Evolutionary conservation across 2,888 invertebrate genomes (phyloP), one percentile per base, ranked within the genome.

Genomic region (Zaprionus obscuricornis): DNA sequence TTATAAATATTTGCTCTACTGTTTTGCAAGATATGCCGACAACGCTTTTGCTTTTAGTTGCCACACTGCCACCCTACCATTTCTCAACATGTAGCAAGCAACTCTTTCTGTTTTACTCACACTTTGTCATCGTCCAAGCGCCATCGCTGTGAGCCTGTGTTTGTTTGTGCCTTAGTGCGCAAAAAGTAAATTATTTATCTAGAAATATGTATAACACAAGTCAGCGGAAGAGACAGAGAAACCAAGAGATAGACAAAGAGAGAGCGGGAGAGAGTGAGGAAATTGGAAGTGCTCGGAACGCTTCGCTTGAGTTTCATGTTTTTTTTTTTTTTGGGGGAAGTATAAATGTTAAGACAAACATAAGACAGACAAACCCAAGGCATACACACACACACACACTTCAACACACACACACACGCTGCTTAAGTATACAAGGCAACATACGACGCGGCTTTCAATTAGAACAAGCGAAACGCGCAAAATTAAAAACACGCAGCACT

Each of bases 401-500:
- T 17, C 16, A 43, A 42, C 46, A 34, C 24, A 50, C 27, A 46
- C 11, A n/a, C 11, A 29, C 11, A 29, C 14, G 27, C 65, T 52
- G 55, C 57, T 40, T 57, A 39, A 40, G 64, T 64, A 83, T 73
- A 83, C 76, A 45, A 40, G 13, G 36, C 33, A 58, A 49, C 47
- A 63, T 39, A 78, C 70, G 77, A 67, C 82, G 85, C 85, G 85
- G 82, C 82, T 78, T 78, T 78, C 78, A 79, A 79, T 79, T 79
- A 79, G 78, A 85, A 54, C 66, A 81, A 79, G 86, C 86, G 84
- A 87, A 87, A 84, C 88, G 88, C 79, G 85, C 73, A 87, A 87
- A 86, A 74, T 67, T 60, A 85, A 72, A 69, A 83, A 85, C 71
- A 75, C 83, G 78, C 83, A 71, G 59, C 67, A 82, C 70, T 73